These are phyloP conservation scores for Bhutanitis thaidina DNA, from an alignment of 2,888 invertebrate species.

Conservation along the genomic window DNA sequence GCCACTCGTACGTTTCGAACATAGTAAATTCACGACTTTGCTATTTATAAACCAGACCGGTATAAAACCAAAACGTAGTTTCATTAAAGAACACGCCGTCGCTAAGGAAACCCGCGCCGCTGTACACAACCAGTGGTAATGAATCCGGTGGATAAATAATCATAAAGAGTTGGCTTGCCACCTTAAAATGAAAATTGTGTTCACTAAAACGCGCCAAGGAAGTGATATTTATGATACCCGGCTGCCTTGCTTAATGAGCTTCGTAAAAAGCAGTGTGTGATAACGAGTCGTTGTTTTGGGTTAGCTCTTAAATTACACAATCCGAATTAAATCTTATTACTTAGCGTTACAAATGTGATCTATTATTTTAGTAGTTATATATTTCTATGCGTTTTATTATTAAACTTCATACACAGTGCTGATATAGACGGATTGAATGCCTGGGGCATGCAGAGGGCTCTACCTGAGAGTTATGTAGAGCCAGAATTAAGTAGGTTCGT, in stretches of 20 bases:
- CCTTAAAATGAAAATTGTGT: slow-evolving; percentile 78
- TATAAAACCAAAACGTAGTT: slow-evolving; percentile 17
- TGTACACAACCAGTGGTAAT: slow-evolving; percentile 25
- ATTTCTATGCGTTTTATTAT: too few species aligned
- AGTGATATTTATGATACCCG: slow-evolving; percentile 68
- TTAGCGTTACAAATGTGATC: background rate
- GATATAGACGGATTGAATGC: too few species aligned
- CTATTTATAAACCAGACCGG: background rate
- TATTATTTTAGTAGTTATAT: background rate
- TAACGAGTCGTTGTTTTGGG: slow-evolving; percentile 24
- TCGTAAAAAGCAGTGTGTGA: slow-evolving; percentile 32
- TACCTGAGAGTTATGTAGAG: too few species aligned
- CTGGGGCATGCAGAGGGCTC: too few species aligned
- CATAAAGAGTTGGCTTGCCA: slow-evolving; percentile 55
- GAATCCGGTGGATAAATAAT: slow-evolving; percentile 59
- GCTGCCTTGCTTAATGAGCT: slow-evolving; percentile 55
- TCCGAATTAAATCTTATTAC: slow-evolving; percentile 17
- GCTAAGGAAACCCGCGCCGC: slow-evolving; percentile 14
- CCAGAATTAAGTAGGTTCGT: too few species aligned
- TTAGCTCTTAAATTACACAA: slow-evolving; percentile 19
- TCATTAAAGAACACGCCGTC: slow-evolving; percentile 10
- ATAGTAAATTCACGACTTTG: background rate
- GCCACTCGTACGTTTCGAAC: too few species aligned
- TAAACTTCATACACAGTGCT: too few species aligned
- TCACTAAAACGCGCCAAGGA: slow-evolving; percentile 60